Percentiles rank a stretch among this genome's conserved stretches.
These are phyloP conservation scores for Beroe ovata DNA, from an alignment of 37 sponge, comb jelly and placozoan species.

Conservation along the genomic window DNA sequence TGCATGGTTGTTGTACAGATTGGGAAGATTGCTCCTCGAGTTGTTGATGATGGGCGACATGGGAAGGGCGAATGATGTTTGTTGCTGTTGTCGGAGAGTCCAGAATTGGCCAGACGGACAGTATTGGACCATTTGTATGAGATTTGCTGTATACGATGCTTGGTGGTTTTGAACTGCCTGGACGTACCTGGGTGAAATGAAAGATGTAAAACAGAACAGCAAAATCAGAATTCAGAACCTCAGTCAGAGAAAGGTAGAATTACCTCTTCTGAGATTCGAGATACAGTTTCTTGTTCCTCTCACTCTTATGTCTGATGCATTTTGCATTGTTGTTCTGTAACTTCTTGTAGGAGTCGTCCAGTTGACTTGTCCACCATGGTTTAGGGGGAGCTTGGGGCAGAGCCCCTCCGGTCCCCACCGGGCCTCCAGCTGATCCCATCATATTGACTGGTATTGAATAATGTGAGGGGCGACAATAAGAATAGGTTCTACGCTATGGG, in stretches of 20 bases:
- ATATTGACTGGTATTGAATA: no score
- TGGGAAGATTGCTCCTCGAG: neutral
- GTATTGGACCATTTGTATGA: slow-evolving; percentile 42
- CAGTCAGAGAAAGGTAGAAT: neutral
- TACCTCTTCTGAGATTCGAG: slow-evolving; percentile 40
- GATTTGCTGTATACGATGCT: slow-evolving; percentile 15
- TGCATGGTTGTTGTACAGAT: neutral
- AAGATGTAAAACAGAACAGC: no score
- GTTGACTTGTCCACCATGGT: slow-evolving; percentile 61
- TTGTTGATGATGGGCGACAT: slow-evolving; percentile 59
- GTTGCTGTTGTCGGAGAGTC: slow-evolving; percentile 55
- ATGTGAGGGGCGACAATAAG: no score
- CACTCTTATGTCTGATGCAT: slow-evolving; percentile 40
- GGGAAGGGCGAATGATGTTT: slow-evolving; percentile 61
- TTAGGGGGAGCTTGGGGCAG: slow-evolving; percentile 55
- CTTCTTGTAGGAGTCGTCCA: slow-evolving; percentile 57
- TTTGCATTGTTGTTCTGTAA: neutral
- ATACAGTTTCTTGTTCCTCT: slow-evolving; percentile 20
- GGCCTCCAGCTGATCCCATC: slow-evolving; percentile 35
- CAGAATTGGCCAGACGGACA: slow-evolving; percentile 67
- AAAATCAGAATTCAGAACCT: no score
- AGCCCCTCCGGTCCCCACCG: slow-evolving; percentile 18
- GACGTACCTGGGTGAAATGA: neutral
- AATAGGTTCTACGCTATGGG: no score
- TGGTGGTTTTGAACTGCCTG: slow-evolving; percentile 55